phyloP scores from a whole-genome alignment of 1,140 invertebrate species.

The Leptinotarsa texana region DNA sequence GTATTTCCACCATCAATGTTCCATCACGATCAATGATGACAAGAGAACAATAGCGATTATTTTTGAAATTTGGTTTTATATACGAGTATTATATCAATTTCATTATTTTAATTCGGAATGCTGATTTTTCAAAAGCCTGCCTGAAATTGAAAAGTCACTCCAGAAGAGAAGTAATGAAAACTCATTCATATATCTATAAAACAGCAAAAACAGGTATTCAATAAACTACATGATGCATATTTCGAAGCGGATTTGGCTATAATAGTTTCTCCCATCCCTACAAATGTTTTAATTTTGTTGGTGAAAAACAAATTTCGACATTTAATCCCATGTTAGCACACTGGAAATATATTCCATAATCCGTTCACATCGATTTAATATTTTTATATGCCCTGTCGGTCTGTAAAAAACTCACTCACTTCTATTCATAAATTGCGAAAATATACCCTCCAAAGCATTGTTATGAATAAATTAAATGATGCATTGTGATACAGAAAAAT shows the following conservation, averaged over 20 bases:
- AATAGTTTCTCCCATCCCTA: background rate
- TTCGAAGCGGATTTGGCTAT: background rate
- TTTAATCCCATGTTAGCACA: background rate
- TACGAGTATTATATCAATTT: too few relatives aligned
- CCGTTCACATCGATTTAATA: background rate
- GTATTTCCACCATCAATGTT: too few relatives aligned
- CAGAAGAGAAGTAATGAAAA: too few relatives aligned
- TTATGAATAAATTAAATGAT: background rate
- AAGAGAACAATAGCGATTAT: too few relatives aligned
- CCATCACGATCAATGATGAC: too few relatives aligned
- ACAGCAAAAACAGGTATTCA: too few relatives aligned
- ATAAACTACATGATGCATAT: too few relatives aligned
- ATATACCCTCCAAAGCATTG: background rate
- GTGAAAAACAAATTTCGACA: background rate
- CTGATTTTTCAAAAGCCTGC: too few relatives aligned
- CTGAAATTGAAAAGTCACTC: too few relatives aligned
- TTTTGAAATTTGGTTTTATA: too few relatives aligned
- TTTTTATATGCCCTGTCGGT: background rate
- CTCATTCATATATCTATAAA: too few relatives aligned
- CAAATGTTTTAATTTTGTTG: background rate
- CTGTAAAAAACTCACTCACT: background rate
- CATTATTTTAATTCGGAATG: too few relatives aligned
- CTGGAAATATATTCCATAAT: background rate
- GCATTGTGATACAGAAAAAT: background rate
- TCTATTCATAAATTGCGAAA: background rate